Conservation (phyloP, 2,113 vertebrate genomes). For the Agelaius tricolor region DNA sequence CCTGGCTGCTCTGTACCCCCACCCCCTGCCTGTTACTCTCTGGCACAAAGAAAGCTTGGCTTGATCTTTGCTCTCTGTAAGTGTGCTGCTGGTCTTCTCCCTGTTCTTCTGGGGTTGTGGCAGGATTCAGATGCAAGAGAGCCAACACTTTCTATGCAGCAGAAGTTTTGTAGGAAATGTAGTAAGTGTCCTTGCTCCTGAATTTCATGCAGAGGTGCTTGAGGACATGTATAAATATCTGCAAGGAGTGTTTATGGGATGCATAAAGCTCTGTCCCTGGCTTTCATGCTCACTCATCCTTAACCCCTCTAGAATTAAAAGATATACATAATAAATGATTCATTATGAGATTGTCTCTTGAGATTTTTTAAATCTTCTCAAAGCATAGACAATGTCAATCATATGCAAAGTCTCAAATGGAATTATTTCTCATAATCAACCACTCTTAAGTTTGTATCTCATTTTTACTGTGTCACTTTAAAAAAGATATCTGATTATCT, state of each 20-base stretch:
- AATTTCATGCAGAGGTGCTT: not conserved
- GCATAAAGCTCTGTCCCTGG: conserved; percentile 39
- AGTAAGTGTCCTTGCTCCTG: not conserved
- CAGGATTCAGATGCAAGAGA: not conserved
- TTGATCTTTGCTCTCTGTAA: not conserved
- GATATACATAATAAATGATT: conserved; percentile 68
- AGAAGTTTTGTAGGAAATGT: not conserved
- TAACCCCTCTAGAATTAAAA: conserved; percentile 62
- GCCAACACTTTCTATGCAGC: not conserved
- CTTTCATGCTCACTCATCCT: conserved; percentile 67
- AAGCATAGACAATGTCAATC: conserved; percentile 63
- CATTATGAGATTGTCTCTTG: conserved; percentile 57
- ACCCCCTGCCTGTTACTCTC: not conserved
- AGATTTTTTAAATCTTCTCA: conserved; percentile 61
- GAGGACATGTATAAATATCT: conserved; percentile 38
- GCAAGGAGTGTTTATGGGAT: conserved; percentile 43
- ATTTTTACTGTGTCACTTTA: conserved; percentile 44
- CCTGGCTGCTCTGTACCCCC: not conserved
- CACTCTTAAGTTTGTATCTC: conserved; percentile 34
- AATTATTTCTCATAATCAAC: conserved; percentile 35
- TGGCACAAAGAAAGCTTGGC: not conserved
- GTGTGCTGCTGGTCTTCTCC: not conserved
- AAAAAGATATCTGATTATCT: conserved; percentile 1
- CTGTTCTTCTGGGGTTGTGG: not conserved
- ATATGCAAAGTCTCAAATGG: conserved; percentile 33